Evolutionary conservation across 2,888 invertebrate species (phyloP).

Genomic region (Lasioglossum leucozonium): DNA sequence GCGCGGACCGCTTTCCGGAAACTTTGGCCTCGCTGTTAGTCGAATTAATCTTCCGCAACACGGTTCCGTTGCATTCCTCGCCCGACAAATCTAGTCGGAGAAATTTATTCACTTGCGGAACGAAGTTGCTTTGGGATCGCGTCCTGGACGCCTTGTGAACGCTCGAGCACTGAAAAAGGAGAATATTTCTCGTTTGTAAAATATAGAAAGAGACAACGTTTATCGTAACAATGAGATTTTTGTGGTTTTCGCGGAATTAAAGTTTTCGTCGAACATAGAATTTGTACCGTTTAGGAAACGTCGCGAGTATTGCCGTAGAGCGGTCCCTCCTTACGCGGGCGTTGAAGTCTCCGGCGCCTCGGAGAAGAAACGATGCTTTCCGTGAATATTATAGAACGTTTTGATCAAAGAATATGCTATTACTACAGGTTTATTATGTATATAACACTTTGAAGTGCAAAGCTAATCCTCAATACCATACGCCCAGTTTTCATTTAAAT

Average conservation of each 20-base stretch:
- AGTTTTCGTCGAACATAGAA: neutral
- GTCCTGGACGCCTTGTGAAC: neutral
- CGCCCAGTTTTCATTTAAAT: no score
- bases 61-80: neutral
- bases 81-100: neutral
- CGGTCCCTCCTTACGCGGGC: neutral
- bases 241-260: no score
- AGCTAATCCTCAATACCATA: no score
- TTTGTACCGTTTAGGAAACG: neutral
- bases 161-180: neutral
- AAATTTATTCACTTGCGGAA: neutral
- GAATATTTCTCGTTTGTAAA: neutral
- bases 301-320: neutral
- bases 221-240: neutral
- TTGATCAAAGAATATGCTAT: no score
- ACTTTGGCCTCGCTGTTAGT: constrained; percentile 15
- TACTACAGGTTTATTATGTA: no score
- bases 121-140: neutral
- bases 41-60: constrained; percentile 7
- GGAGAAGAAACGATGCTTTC: neutral
- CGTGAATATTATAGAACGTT: no score
- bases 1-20: constrained; percentile 31
- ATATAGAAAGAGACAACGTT: neutral
- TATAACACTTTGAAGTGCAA: no score
- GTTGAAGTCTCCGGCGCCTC: neutral